Conservation (phyloP, 1,140 invertebrate species). For the Mesaphorura yosii region DNA sequence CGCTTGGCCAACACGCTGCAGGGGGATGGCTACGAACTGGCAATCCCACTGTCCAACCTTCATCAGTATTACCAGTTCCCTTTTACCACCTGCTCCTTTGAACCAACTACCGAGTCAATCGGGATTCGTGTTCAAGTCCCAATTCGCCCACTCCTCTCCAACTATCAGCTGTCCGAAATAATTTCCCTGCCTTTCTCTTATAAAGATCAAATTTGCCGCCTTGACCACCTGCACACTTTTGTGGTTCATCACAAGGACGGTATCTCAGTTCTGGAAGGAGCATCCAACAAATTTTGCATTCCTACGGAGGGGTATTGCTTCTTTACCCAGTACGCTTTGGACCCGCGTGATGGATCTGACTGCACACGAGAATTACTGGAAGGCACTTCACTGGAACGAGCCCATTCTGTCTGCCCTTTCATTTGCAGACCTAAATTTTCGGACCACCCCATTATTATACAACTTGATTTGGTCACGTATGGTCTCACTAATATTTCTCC, state of each 20-base stretch:
- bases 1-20: background rate
- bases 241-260: background rate
- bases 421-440: background rate
- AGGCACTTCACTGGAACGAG: background rate
- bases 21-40: background rate
- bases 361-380: background rate
- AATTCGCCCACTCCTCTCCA: background rate
- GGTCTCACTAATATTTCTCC: background rate
- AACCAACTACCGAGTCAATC: background rate
- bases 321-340: background rate
- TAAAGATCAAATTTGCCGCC: background rate
- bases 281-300: background rate
- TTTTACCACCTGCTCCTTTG: background rate
- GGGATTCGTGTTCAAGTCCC: background rate
- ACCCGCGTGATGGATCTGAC: background rate
- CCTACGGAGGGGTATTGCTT: background rate
- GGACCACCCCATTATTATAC: background rate
- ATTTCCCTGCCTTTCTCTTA: conserved; percentile 1
- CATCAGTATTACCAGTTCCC: background rate
- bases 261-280: background rate
- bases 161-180: background rate
- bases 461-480: background rate
- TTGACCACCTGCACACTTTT: background rate
- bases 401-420: background rate
- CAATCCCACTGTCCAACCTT: background rate